Evolutionary conservation across 2,113 vertebrate genomes (phyloP).

Genomic region (Hippolais icterina): DNA sequence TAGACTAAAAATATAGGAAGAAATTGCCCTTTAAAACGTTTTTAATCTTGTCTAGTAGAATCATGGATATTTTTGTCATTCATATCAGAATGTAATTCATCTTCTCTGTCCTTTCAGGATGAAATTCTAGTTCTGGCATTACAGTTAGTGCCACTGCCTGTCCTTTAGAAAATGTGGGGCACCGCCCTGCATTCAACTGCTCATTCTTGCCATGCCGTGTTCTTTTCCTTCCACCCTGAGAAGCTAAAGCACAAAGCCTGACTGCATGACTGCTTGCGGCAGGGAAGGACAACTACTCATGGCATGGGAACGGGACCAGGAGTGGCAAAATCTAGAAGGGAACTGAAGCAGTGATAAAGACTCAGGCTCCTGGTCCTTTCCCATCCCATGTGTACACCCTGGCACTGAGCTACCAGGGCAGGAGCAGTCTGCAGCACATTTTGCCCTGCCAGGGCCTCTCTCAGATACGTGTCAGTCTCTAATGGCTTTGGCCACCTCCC

Average conservation of each 20-base stretch:
- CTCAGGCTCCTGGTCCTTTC: neutral
- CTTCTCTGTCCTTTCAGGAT: neutral
- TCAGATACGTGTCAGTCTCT: neutral
- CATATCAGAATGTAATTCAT: neutral
- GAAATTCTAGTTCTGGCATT: neutral
- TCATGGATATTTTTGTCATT: neutral
- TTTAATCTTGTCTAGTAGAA: neutral
- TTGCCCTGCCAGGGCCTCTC: neutral
- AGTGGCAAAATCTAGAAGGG: neutral
- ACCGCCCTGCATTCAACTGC: fast-evolving
- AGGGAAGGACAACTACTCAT: neutral
- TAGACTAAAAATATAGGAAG: neutral
- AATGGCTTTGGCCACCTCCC: neutral
- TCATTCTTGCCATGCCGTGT: fast-evolving
- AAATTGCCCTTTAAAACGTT: neutral
- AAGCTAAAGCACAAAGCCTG: neutral
- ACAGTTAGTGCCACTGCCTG: neutral
- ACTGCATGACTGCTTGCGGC: neutral
- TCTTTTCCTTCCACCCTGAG: neutral
- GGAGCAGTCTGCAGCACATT: neutral
- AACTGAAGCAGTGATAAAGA: fast-evolving
- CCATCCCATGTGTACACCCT: neutral
- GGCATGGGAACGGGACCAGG: neutral
- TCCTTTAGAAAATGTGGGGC: neutral
- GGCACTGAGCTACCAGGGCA: neutral